Percentiles rank a stretch among this genome's conserved stretches.
Evolutionary conservation across 2,888 invertebrate species (phyloP).

Genomic region (Pedicia rivosa): DNA sequence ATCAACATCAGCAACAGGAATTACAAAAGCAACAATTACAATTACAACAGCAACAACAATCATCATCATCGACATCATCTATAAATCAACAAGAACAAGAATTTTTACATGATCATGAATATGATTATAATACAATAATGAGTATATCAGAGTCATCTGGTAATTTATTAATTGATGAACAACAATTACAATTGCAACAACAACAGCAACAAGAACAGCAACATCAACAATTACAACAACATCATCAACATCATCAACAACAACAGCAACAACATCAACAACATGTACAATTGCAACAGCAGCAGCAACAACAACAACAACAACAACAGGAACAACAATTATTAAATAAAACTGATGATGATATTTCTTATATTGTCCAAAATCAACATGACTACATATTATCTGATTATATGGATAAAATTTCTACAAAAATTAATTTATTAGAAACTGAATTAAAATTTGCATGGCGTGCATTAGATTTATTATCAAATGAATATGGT

Average conservation of each 20-base stretch:
- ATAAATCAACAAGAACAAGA: conserved; percentile 9
- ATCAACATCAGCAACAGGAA: conserved; percentile 3
- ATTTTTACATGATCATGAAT: background rate
- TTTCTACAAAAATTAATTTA: conserved; percentile 71
- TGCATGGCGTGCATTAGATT: conserved; percentile 81
- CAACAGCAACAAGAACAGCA: conserved; percentile 8
- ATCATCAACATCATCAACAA: conserved; percentile 7
- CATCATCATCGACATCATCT: conserved; percentile 8
- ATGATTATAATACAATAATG: conserved; percentile 8
- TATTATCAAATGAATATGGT: conserved; percentile 81
- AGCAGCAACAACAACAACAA: conserved; percentile 10
- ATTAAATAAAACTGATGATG: too few species aligned
- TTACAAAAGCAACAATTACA: conserved; percentile 7
- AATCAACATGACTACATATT: conserved; percentile 58
- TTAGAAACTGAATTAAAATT: conserved; percentile 82
- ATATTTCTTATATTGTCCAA: conserved; percentile 29
- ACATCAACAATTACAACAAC: conserved; percentile 8
- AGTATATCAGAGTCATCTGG: conserved; percentile 14
- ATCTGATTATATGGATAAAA: conserved; percentile 81
- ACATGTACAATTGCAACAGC: conserved; percentile 8
- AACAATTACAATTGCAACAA: background rate
- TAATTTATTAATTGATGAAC: background rate
- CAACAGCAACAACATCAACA: conserved; percentile 10
- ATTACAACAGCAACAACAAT: conserved; percentile 8
- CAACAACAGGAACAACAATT: conserved; percentile 20